Base-by-base conservation (phyloP, 2,888 invertebrate genomes). In the Taphrorychus bicolor region DNA sequence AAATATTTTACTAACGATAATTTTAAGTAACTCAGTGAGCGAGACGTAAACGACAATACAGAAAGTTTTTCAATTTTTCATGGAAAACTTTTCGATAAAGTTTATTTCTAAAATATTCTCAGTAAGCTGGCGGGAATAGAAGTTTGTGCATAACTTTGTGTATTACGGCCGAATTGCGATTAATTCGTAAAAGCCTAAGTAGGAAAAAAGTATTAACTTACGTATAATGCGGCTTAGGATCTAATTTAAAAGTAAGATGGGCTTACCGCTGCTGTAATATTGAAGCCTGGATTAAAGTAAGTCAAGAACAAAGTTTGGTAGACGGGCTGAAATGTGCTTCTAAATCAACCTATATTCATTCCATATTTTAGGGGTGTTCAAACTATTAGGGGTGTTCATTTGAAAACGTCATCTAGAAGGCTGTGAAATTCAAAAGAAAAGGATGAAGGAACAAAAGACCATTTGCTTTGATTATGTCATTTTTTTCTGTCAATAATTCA, bases 61-160 rank as follows among this genome's bases (percentile, higher is more conserved):
- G 40, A 56, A 63, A 57, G 23, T 62, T 56, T 62, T 62, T 54
- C 45, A 62, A 62, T 56, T 62, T 63, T 49, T 56, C 56, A 19
- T 21, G 14, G 19, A 54, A 16, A 61, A 53, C 40, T 52, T 61
- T 22, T 23, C 41, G 41, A 60, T 60, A 52, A 52, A 51, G 51
- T 51, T 51, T 51, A n/a, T n/a, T 17, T 9, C n/a, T n/a, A 5
- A 19, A 17, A 51, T 18, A 19, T 19, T 18, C 19, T 21, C 51
- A 19, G 49, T 51, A 21, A 51, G 51, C 51, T 51, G 18, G 41
- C 16, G 59, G 40, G 23, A 18, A 51, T 59, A 14, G 24, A 62
- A 62, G 48, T 62, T 62, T 62, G 23, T 62, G 56, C 45, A 56
- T 56, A 62, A 61, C 24, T 54, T 56, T 14, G 45, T 53, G 17